These are phyloP conservation scores for Toxonevra muliebris DNA, from an alignment of 2,888 invertebrate genomes.

Conservation along the genomic window DNA sequence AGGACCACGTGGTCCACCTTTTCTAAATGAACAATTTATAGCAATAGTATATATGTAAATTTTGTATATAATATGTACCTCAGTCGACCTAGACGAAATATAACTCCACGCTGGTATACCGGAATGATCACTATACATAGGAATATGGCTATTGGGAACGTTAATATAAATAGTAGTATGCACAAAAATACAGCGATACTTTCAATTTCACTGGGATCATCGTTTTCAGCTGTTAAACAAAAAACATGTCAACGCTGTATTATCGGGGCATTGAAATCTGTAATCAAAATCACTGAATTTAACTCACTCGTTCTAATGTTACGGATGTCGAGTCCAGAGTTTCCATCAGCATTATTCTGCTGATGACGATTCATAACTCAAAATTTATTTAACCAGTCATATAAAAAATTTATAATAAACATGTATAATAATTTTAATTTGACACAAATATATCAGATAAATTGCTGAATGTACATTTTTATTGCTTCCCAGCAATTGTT, in stretches of 20 bases:
- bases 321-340: no score
- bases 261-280: background rate
- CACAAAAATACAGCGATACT: constrained; percentile 42
- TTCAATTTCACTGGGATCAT: constrained; percentile 37
- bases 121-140: constrained; percentile 65
- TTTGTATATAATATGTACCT: constrained; percentile 30
- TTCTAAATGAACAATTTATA: constrained; percentile 36
- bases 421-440: no score
- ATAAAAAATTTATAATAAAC: no score
- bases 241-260: no score
- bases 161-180: constrained; percentile 46
- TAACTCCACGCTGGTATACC: constrained; percentile 71
- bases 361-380: no score
- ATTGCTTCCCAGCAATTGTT: no score
- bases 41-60: background rate
- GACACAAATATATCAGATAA: no score
- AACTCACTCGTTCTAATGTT: constrained; percentile 18
- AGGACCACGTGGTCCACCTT: constrained; percentile 68
- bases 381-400: no score
- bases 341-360: no score
- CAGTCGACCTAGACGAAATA: constrained; percentile 70
- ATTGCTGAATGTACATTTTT: no score
- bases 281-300: no score
- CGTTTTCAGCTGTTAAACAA: constrained; percentile 32
- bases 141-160: constrained; percentile 53